These are phyloP conservation scores for Cariama cristata DNA, from an alignment of 2,113 vertebrate species.

Conservation along the genomic window DNA sequence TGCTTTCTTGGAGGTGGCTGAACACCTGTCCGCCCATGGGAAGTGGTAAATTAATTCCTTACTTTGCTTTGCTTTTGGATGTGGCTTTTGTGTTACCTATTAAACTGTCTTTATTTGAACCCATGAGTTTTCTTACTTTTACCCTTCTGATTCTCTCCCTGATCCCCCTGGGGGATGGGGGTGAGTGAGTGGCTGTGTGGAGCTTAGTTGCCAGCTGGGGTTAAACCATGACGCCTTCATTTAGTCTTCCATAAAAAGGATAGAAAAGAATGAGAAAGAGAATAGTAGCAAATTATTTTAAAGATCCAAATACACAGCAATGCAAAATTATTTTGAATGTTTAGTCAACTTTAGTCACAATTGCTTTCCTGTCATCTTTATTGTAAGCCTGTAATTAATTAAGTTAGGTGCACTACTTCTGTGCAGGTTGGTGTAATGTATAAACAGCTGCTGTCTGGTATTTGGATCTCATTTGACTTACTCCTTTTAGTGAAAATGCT, in stretches of 20 bases:
- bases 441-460: neutral
- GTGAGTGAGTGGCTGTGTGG: no score
- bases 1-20: no score
- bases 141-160: no score
- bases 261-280: neutral
- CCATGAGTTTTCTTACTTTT: no score
- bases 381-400: constrained; percentile 15
- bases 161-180: no score
- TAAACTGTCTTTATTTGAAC: no score
- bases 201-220: no score
- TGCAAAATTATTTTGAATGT: neutral
- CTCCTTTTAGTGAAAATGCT: neutral
- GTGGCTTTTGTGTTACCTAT: no score
- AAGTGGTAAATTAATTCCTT: no score
- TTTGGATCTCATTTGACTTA: constrained; percentile 7
- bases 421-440: neutral
- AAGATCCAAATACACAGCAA: neutral
- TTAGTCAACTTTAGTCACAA: neutral
- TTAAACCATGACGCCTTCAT: neutral
- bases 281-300: neutral
- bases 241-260: neutral
- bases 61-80: no score
- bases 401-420: neutral
- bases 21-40: no score
- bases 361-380: neutral